Base-by-base conservation (phyloP, 2,797 vertebrate genomes). In the Acipenser ruthenus region DNA sequence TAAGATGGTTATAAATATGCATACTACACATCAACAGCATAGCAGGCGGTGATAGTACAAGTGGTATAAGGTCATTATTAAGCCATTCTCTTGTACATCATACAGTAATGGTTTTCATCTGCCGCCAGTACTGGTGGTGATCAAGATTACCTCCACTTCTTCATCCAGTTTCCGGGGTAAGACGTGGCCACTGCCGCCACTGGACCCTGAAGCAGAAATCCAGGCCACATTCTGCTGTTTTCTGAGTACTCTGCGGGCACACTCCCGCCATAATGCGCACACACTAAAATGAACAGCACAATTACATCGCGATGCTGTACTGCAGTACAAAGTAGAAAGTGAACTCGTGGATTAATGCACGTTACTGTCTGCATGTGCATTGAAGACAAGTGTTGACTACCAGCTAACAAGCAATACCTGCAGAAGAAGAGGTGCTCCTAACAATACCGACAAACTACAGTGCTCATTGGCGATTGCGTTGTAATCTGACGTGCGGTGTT, bases 181-280 rank as follows among this genome's bases (percentile, higher is more conserved):
- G 23, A 87, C 76, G 53, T 97, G 95, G 9, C 76, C 83, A 0
- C 88, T 83, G 0, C 73, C 62, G 50, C 73, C 79, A 6, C 81
- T 79, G 0, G 81, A 73, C 47, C 86, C 88, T 59, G 84, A 78
- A 12, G 90, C 82, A 0, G 93, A 92, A 18, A 97, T 83, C 94
- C 93, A 98, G 9, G 86, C 71, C 60, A 94, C 56, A 1, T 78
- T 81, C 82, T 95, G 93, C 67, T 89, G 92, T 1, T 80, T 88
- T 75, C 94, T 86, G 71, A 96, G 75, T 59, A 92, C 92, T 37
- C 96, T 80, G n/a, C 93, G 92, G 6, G 90, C 94, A 65, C 94
- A 95, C 77, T 95, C 95, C 62, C 94, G 92, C 95, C 96, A 99
- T 1, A 99, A 77, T 53, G 93, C 89, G 80, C 94, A 93, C 48